Percentiles rank a stretch among this genome's conserved stretches.
These are phyloP conservation scores for Festucalex cinctus DNA, from an alignment of 2,113 vertebrate genomes.

Conservation along the genomic window DNA sequence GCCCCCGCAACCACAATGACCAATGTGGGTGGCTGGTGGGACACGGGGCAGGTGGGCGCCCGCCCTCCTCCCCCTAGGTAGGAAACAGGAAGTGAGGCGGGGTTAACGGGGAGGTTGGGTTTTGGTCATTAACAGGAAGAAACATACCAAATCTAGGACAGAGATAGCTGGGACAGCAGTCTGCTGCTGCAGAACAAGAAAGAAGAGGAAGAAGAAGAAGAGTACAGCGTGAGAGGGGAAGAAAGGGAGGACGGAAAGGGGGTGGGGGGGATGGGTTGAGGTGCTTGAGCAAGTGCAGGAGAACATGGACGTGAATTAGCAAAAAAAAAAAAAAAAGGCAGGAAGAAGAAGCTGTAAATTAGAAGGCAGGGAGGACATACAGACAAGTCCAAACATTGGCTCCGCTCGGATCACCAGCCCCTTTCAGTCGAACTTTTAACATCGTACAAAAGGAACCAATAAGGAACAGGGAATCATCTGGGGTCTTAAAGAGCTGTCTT, in stretches of 20 bases:
- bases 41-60: conserved; percentile 60
- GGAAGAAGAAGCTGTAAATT: conserved; percentile 34
- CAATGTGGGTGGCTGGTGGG: conserved; percentile 26
- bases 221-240: conserved; percentile 31
- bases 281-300: conserved; percentile 19
- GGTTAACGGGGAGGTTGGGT: conserved; percentile 63
- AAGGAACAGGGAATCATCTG: too few relatives aligned
- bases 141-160: conserved; percentile 99
- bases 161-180: conserved; percentile 99
- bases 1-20: conserved; percentile 9
- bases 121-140: conserved; percentile 73
- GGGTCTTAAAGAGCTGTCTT: too few relatives aligned
- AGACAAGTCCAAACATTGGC: conserved; percentile 77
- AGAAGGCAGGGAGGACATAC: conserved; percentile 24
- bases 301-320: conserved; percentile 21
- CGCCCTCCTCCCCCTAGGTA: conserved; percentile 39
- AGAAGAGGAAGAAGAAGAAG: conserved; percentile 46
- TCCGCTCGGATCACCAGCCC: conserved; percentile 5
- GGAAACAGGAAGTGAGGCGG: conserved; percentile 75
- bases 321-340: conserved; percentile 2
- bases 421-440: neutral
- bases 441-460: neutral
- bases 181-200: conserved; percentile 85
- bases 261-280: conserved; percentile 11
- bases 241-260: conserved; percentile 3